Evolutionary conservation across 1,140 invertebrate genomes (phyloP).

Genomic region (Drosophila bipectinata): DNA sequence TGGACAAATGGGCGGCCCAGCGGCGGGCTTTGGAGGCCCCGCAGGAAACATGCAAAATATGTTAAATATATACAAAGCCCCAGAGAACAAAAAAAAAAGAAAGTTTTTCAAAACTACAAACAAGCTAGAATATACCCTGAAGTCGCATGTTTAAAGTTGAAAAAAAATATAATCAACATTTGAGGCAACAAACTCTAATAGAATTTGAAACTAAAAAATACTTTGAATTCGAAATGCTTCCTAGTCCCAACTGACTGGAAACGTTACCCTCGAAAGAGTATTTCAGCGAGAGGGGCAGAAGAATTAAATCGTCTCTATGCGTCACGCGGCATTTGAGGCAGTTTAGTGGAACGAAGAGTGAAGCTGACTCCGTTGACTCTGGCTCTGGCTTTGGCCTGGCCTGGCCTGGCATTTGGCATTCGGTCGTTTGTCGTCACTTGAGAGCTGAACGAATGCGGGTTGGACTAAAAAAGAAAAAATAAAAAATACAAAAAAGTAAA

Average conservation of each 20-base stretch:
- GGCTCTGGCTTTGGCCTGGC: constrained; percentile 30
- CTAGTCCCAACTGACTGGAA: background rate
- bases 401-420: constrained; percentile 60
- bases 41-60: constrained; percentile 47
- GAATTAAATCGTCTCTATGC: constrained; percentile 69
- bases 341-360: constrained; percentile 55
- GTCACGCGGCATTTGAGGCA: constrained; percentile 70
- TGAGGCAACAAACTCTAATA: background rate
- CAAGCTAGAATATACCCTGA: constrained; percentile 10
- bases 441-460: constrained; percentile 61
- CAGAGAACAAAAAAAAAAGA: constrained; percentile 2
- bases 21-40: constrained; percentile 33
- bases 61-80: constrained; percentile 21
- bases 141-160: background rate
- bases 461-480: constrained; percentile 17
- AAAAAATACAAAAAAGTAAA: constrained; percentile 11
- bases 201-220: background rate
- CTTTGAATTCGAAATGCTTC: constrained; percentile 7
- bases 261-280: constrained; percentile 21
- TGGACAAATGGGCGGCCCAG: constrained; percentile 47
- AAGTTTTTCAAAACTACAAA: constrained; percentile 6
- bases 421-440: constrained; percentile 56
- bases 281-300: constrained; percentile 28
- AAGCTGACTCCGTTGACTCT: constrained; percentile 41
- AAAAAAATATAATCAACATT: background rate